Evolutionary conservation across 2,113 vertebrate species (phyloP).

Genomic region (Elephantulus edwardii): DNA sequence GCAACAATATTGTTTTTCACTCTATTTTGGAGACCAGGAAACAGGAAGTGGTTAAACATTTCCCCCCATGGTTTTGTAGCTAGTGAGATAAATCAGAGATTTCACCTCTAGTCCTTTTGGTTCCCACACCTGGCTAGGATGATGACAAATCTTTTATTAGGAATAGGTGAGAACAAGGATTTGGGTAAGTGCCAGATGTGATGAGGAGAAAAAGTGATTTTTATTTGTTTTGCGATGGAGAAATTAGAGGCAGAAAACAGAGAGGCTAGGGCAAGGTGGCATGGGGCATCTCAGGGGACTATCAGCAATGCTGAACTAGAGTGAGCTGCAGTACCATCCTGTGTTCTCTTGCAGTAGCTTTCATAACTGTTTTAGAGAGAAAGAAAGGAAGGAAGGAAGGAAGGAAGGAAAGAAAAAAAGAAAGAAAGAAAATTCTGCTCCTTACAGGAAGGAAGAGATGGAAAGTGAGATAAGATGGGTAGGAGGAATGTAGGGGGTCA

Average conservation of each 20-base stretch:
- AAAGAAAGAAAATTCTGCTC: conserved; percentile 5
- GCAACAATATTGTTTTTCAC: not conserved
- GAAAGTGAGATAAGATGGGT: not conserved
- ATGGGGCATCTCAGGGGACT: not conserved
- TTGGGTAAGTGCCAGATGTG: not conserved
- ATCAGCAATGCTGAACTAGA: not conserved
- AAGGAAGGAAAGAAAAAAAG: not conserved
- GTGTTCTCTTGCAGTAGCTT: not conserved
- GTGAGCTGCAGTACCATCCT: not conserved
- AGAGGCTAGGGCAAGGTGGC: not conserved
- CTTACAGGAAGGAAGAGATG: not conserved
- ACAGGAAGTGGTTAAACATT: not conserved
- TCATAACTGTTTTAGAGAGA: not conserved
- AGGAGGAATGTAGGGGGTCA: not conserved
- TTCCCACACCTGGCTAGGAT: not conserved
- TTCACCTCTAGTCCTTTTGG: not conserved
- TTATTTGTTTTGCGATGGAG: not conserved
- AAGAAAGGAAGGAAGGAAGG: too few species aligned
- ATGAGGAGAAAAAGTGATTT: not conserved
- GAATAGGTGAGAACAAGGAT: not conserved
- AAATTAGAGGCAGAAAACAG: not conserved
- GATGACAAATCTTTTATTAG: conserved; percentile 11
- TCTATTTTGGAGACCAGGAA: not conserved
- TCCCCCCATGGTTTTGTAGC: not conserved
- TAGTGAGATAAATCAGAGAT: not conserved